A percentile compares a stretch with the other conserved stretches of the same genome.
Conservation (phyloP, 2,797 vertebrate genomes). For the Eospalax fontanierii region DNA sequence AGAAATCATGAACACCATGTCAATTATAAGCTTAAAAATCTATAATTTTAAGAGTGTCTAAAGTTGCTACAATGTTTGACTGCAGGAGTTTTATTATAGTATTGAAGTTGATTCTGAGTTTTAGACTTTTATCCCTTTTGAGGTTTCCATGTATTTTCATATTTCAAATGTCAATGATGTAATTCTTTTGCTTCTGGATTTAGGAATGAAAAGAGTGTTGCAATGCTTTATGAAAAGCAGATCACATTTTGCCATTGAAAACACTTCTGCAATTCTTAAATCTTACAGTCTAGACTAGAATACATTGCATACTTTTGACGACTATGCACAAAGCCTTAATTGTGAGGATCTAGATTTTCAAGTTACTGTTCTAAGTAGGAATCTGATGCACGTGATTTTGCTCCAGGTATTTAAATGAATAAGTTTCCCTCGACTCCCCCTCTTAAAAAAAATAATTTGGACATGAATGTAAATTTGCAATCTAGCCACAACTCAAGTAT, state of each 20-base stretch:
- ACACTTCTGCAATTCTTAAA: constrained; percentile 29
- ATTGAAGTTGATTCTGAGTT: neutral
- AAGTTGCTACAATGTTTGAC: constrained; percentile 29
- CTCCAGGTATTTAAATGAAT: constrained; percentile 53
- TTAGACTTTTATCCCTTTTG: constrained; percentile 47
- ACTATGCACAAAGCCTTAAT: constrained; percentile 5
- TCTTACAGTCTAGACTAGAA: neutral
- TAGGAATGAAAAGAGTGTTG: constrained; percentile 5
- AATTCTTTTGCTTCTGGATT: constrained; percentile 46
- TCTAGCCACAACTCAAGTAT: constrained; percentile 11
- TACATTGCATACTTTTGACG: neutral
- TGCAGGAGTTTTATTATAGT: constrained; percentile 10
- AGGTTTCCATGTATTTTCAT: constrained; percentile 40
- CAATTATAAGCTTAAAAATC: constrained; percentile 25
- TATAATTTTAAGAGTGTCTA: constrained; percentile 31
- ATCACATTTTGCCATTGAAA: constrained; percentile 31
- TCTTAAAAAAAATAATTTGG: neutral
- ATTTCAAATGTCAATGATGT: constrained; percentile 44
- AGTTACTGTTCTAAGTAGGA: constrained; percentile 53
- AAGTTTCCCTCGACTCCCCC: constrained; percentile 1
- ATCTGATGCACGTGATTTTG: constrained; percentile 49
- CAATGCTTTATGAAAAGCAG: constrained; percentile 62
- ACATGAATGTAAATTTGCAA: neutral
- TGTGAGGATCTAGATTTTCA: constrained; percentile 27
- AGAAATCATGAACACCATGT: constrained; percentile 53